Conservation (phyloP, 2,797 vertebrate species). For the Rhinoraja longicauda region DNA sequence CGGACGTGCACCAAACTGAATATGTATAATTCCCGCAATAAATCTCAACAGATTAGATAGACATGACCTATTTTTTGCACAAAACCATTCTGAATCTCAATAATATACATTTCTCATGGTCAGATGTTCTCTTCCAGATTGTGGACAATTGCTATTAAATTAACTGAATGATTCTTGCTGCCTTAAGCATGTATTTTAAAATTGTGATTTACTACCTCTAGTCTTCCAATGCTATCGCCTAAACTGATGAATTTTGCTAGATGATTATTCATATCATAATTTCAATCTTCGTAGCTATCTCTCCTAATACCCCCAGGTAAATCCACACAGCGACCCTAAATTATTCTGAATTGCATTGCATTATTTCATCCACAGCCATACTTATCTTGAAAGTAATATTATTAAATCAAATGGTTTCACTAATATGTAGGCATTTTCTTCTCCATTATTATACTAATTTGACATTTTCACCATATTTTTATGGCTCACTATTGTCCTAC, state of each 20-base stretch:
- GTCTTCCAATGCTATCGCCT: too few relatives aligned
- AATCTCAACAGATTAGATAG: background rate
- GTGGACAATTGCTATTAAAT: background rate
- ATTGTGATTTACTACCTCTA: too few relatives aligned
- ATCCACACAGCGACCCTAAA: background rate
- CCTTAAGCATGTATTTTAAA: too few relatives aligned
- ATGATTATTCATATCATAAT: too few relatives aligned
- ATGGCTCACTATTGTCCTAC: background rate
- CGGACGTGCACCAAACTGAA: background rate
- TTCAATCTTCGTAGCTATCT: background rate
- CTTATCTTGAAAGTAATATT: background rate
- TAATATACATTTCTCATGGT: background rate
- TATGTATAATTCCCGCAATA: background rate
- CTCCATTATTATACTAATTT: background rate
- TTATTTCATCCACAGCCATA: background rate
- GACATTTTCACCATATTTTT: too few relatives aligned
- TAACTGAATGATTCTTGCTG: background rate
- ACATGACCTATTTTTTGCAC: background rate
- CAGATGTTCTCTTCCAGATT: background rate
- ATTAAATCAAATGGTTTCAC: background rate
- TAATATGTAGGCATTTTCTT: background rate
- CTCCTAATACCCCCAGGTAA: background rate
- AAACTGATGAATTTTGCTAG: too few relatives aligned
- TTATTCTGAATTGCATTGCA: background rate
- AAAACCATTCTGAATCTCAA: background rate